These are phyloP conservation scores for Anguilla japonica DNA, from an alignment of 2,113 vertebrate species.

Conservation along the genomic window DNA sequence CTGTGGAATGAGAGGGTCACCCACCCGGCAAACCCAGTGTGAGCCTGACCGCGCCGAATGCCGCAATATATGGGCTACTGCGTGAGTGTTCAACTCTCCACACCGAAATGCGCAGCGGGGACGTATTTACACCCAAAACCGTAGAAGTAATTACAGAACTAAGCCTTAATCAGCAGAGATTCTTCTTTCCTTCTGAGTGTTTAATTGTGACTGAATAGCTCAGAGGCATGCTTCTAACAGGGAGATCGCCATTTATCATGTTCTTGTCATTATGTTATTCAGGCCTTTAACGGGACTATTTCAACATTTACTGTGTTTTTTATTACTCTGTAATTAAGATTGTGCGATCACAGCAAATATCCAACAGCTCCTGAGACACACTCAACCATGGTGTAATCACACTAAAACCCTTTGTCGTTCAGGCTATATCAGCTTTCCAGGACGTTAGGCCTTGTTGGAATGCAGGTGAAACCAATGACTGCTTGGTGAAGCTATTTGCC, in stretches of 20 bases:
- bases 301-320: neutral
- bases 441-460: neutral
- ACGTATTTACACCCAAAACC: neutral
- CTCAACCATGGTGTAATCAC: constrained; percentile 5
- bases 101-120: neutral
- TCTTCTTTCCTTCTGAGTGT: neutral
- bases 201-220: constrained; percentile 1
- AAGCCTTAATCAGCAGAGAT: neutral
- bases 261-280: constrained; percentile 3
- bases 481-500: neutral
- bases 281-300: neutral
- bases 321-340: neutral
- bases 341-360: neutral
- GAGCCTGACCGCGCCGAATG: neutral
- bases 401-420: neutral
- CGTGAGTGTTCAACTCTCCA: neutral
- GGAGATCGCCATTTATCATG: constrained; percentile 1
- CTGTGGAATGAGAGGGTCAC: neutral
- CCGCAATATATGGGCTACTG: neutral
- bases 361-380: neutral
- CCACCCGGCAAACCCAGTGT: neutral
- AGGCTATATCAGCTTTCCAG: neutral
- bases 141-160: neutral
- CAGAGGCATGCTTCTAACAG: constrained; percentile 10
- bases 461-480: neutral